Evolutionary conservation across 1,140 invertebrate species (phyloP).

Genomic region (Cecropterus lyciades): DNA sequence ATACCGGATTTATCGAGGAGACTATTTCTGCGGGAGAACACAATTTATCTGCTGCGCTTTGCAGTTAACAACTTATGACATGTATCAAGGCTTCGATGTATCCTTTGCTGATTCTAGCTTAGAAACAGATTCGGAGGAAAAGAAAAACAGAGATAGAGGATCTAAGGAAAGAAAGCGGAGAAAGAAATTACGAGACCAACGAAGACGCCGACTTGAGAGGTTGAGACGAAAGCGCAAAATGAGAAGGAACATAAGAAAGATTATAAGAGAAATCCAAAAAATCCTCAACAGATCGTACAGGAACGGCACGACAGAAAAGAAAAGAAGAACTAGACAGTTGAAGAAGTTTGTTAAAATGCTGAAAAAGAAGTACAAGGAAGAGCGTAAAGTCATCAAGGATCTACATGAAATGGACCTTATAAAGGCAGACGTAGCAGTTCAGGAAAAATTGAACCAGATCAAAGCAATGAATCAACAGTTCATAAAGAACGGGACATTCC

Average conservation of each 20-base stretch:
- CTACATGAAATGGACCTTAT: conserved; percentile 61
- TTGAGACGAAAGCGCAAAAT: conserved; percentile 62
- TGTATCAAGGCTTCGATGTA: conserved; percentile 65
- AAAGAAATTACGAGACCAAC: conserved; percentile 41
- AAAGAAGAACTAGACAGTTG: conserved; percentile 63
- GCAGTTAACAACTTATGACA: conserved; percentile 60
- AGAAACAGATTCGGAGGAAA: conserved; percentile 57
- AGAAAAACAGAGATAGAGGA: conserved; percentile 44
- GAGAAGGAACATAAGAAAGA: conserved; percentile 59
- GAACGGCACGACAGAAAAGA: conserved; percentile 58
- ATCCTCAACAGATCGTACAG: conserved; percentile 61
- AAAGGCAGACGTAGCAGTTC: conserved; percentile 54
- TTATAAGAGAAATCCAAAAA: conserved; percentile 63
- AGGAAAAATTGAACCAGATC: conserved; percentile 57
- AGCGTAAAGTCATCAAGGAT: conserved; percentile 57
- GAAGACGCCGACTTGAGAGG: conserved; percentile 52
- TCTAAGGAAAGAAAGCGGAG: conserved; percentile 49
- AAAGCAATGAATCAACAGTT: conserved; percentile 54
- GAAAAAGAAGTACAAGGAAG: conserved; percentile 65
- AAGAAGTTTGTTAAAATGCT: conserved; percentile 67
- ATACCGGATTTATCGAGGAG: conserved; percentile 68
- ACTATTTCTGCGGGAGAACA: conserved; percentile 66
- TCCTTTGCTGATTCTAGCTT: conserved; percentile 64
- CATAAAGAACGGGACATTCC: conserved; percentile 60
- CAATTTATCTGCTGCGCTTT: conserved; percentile 67